Evolutionary conservation across 2,888 invertebrate genomes (phyloP).

Genomic region (Noctua fimbriata): DNA sequence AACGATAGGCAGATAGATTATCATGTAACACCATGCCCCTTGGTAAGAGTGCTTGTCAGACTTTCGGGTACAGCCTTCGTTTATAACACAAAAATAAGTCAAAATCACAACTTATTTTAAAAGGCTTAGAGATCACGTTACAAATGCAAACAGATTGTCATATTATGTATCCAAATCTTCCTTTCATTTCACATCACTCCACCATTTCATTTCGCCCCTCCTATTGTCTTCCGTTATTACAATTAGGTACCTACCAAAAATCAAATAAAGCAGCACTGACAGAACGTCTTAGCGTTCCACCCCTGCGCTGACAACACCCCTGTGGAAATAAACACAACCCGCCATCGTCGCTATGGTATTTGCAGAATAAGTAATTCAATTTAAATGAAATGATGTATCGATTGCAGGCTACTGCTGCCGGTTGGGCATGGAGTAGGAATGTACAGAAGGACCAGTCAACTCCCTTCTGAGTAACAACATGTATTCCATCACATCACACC

Average conservation of each 20-base stretch:
- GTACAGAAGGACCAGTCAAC: slow-evolving; percentile 32
- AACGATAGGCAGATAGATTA: background rate
- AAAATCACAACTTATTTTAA: slow-evolving; percentile 9
- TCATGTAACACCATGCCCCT: background rate
- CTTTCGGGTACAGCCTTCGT: background rate
- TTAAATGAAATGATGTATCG: slow-evolving; percentile 63
- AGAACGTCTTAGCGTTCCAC: slow-evolving; percentile 33
- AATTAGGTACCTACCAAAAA: slow-evolving; percentile 22
- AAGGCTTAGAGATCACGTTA: background rate
- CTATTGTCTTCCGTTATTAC: slow-evolving; percentile 7
- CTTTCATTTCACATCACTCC: slow-evolving; percentile 13
- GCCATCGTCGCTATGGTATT: slow-evolving; percentile 46
- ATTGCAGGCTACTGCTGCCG: slow-evolving; percentile 47
- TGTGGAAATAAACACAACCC: slow-evolving; percentile 39
- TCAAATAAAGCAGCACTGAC: slow-evolving; percentile 34
- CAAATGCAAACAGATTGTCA: background rate
- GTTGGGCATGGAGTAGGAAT: background rate
- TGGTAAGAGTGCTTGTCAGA: background rate
- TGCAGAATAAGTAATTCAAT: slow-evolving; percentile 60
- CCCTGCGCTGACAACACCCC: slow-evolving; percentile 24
- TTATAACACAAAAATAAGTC: background rate
- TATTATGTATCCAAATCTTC: background rate
- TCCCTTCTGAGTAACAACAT: background rate
- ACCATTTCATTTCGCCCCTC: background rate
- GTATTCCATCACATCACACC: background rate